Base-by-base conservation (phyloP, 1,140 invertebrate genomes). In the Papilio dardanus region DNA sequence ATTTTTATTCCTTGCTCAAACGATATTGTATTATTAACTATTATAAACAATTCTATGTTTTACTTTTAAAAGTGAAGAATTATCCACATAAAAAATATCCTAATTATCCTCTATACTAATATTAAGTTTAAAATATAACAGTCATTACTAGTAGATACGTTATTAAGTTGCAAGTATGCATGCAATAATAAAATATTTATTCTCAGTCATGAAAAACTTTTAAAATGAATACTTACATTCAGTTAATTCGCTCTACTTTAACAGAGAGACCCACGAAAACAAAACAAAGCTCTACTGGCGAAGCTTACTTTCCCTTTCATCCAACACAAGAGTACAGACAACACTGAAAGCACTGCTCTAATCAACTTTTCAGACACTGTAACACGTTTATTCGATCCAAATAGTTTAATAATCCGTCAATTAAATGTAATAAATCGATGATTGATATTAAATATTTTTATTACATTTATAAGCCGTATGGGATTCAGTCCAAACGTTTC, bases 281-380 rank as follows among this genome's bases (percentile, higher is more conserved):
- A 88, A 88, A 90, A 89, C 86, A 89, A 88, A 78, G 79, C 83
- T 84, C 58, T 80, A 74, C 82, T 79, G 76, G 75, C 77, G 67
- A 81, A 77, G 85, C 84, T 88, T 87, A 85, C 88, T 88, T 88
- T 90, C 88, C 84, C 86, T 90, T 89, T 88, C 86, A 76, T 88
- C 83, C 85, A 67, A 78, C 73, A 75, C 62, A 80, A 85, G 69
- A 80, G 84, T 87, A 90, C 83, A 86, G 84, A 83, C n/a, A n/a
- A n/a, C 85, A 92, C 89, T 89, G 88, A 91, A 90, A 90, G 87
- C 89, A 92, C 90, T 87, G 81, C 77, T 81, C 79, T 83, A 86
- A 74, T 86, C 83, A 91, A 91, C 86, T 91, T 87, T 84, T 87
- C 84, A 84, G 81, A 81, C 82, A 88, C 87, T 79, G 82, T 83